Evolutionary conservation across 30 jellyfish, hydroid and myxozoan species (phyloP), one percentile per base, ranked within the genome.

Genomic region (Aurelia aurita complex sp. Pacific): DNA sequence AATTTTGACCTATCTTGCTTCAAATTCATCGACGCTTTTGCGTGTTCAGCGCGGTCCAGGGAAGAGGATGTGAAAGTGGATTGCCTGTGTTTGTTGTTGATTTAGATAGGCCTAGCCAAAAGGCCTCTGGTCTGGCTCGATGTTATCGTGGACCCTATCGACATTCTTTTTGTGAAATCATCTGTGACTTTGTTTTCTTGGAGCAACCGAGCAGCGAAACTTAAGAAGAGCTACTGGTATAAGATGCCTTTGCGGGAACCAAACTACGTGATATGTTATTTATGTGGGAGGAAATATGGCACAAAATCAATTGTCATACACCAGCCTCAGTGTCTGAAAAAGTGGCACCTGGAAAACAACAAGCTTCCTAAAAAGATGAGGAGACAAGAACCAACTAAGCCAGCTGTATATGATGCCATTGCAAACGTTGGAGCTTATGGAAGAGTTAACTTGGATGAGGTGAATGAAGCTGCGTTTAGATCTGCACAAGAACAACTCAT

Each of bases 251-350:
- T 79, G 52, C 59, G 82, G 75, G 95, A 83, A 32, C 89, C 98
- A 12, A 96, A 94, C 8, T 92, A 92, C 62, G 98, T 92, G 14
- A 92, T 92, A 17, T 92, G 98, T 79, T 92, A 92, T 79, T 64
- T 92, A 66, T 92, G 98, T 76, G 98, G 98, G 35, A 63, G 98
- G 63, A 92, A 92, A 69, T 92, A 92, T 82, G 98, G 98, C 14
- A 92, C 98, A 10, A 92, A 92, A 61, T 92, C 98, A 8, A 86
- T 92, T 5, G 64, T 77, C 13, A 92, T 92, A 64, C 98, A 92
- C 59, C 96, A 92, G 65, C 98, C 98, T n/a, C 85, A 80, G 43
- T 92, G 98, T 78, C 54, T 92, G 77, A 92, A 92, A 73, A 86
- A 87, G 64, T 92, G 98, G 98, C 89, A 86, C n/a, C 87, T 83